These are phyloP conservation scores for Palaemon carinicauda DNA, from an alignment of 1,140 invertebrate species.

Conservation along the genomic window DNA sequence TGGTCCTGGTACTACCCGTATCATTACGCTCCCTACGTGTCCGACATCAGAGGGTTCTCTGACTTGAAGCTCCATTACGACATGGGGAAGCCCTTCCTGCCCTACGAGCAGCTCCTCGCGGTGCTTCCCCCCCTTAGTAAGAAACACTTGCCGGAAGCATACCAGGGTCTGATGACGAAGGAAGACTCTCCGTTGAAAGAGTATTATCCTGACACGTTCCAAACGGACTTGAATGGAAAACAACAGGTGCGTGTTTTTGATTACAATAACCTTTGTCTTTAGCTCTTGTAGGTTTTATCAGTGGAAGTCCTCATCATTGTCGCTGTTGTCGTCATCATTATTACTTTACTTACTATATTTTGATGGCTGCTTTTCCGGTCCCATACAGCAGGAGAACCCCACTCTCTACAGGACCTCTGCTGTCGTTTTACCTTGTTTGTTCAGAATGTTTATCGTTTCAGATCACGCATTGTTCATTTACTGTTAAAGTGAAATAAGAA, in stretches of 20 bases:
- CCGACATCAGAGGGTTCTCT: conserved; percentile 77
- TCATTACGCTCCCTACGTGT: conserved; percentile 96
- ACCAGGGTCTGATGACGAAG: conserved; percentile 83
- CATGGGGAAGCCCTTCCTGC: conserved; percentile 86
- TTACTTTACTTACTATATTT: too few species aligned
- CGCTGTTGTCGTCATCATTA: too few species aligned
- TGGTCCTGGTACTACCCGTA: conserved; percentile 99
- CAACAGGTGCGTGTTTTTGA: conserved; percentile 65
- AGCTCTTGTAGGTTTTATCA: too few species aligned
- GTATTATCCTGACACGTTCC: conserved; percentile 90
- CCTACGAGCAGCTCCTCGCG: conserved; percentile 93
- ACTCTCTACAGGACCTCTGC: too few species aligned
- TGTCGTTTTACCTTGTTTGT: too few species aligned
- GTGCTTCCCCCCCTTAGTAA: conserved; percentile 82
- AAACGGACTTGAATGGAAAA: conserved; percentile 87
- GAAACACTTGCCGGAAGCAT: conserved; percentile 80
- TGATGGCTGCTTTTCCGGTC: too few species aligned
- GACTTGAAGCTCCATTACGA: conserved; percentile 75
- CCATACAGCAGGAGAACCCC: too few species aligned
- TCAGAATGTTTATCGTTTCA: too few species aligned
- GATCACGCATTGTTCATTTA: too few species aligned
- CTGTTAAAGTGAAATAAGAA: too few species aligned
- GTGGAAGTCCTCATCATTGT: too few species aligned
- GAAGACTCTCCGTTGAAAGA: conserved; percentile 84
- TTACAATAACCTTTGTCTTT: too few species aligned